These are phyloP conservation scores for Drosophila mayaguana DNA, from an alignment of 2,888 invertebrate species.

Conservation along the genomic window DNA sequence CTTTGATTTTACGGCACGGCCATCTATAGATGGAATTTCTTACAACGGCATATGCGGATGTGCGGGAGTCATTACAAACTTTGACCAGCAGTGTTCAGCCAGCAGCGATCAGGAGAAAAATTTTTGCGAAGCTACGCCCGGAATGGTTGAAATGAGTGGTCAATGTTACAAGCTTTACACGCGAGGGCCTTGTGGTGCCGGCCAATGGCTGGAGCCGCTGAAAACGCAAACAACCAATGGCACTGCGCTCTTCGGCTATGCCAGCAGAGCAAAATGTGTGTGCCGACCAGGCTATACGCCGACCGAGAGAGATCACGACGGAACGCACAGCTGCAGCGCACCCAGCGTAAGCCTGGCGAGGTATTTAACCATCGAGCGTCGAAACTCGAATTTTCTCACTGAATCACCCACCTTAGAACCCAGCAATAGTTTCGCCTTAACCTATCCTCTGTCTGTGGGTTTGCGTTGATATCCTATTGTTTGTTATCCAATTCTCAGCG, in stretches of 20 bases:
- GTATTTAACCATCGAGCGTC: constrained; percentile 86
- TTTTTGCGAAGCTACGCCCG: constrained; percentile 87
- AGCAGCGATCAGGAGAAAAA: constrained; percentile 73
- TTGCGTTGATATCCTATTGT: constrained; percentile 28
- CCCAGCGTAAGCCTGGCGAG: constrained; percentile 88
- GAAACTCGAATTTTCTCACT: constrained; percentile 67
- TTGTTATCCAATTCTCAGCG: constrained; percentile 14
- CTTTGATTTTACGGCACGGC: constrained; percentile 92
- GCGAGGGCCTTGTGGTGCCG: constrained; percentile 91
- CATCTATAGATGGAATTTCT: constrained; percentile 92
- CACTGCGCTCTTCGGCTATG: constrained; percentile 44
- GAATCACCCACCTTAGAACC: constrained; percentile 41
- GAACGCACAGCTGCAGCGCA: constrained; percentile 87
- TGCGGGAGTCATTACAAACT: constrained; percentile 85
- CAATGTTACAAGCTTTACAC: constrained; percentile 92
- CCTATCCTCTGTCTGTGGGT: constrained; percentile 21
- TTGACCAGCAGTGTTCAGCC: constrained; percentile 83
- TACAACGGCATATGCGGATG: constrained; percentile 94
- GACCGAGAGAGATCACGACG: constrained; percentile 50
- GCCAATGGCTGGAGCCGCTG: constrained; percentile 89
- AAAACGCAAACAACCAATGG: constrained; percentile 80
- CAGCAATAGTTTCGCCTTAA: constrained; percentile 24
- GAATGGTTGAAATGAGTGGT: constrained; percentile 88
- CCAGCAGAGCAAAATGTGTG: constrained; percentile 87
- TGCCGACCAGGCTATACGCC: constrained; percentile 89